phyloP scores from a whole-genome alignment of 2,113 vertebrate species.

The Anguilla rostrata region DNA sequence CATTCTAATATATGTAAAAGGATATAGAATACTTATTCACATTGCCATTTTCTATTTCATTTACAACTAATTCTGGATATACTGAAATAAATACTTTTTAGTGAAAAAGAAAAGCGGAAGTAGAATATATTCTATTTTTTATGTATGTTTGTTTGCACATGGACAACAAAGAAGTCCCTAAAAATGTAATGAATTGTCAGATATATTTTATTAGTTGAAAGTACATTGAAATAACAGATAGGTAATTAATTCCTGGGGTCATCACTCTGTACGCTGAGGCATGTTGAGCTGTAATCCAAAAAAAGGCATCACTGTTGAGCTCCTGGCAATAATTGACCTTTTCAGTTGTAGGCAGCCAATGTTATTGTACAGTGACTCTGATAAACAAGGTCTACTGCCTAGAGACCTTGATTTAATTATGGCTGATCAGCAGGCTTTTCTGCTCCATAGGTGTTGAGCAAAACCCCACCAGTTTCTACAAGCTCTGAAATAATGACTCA shows the following conservation, averaged over 20 bases:
- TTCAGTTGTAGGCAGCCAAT: background rate
- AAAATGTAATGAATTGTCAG: too few species aligned
- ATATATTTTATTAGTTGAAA: too few species aligned
- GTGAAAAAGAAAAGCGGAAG: too few species aligned
- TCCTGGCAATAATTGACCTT: background rate
- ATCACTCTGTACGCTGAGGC: background rate
- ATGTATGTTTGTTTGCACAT: too few species aligned
- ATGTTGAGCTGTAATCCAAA: background rate
- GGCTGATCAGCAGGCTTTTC: background rate
- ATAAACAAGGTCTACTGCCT: background rate
- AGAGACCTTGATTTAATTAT: background rate
- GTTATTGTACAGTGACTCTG: background rate
- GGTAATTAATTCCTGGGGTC: background rate
- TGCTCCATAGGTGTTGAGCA: background rate
- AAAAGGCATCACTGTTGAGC: background rate
- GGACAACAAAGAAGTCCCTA: too few species aligned
- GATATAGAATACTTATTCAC: too few species aligned
- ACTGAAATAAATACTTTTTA: too few species aligned
- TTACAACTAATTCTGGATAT: too few species aligned
- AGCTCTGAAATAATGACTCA: background rate
- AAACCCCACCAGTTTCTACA: background rate
- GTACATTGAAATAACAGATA: too few species aligned
- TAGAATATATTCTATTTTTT: too few species aligned
- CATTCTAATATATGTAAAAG: too few species aligned
- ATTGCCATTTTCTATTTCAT: too few species aligned